These are phyloP conservation scores for Alethe diademata DNA, from an alignment of 2,113 vertebrate species.

Conservation along the genomic window DNA sequence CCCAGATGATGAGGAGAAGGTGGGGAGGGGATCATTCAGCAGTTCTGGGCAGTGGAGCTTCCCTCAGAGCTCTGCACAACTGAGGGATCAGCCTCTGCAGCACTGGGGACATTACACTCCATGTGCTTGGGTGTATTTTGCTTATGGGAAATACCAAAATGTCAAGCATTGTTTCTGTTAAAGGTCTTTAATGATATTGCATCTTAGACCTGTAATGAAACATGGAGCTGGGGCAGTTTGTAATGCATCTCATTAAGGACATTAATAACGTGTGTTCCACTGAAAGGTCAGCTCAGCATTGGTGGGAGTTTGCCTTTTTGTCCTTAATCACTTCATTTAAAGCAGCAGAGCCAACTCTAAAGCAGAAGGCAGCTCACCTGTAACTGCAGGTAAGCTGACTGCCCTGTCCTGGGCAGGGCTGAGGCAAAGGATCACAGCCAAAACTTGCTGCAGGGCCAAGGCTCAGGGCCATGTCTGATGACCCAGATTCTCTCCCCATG, in stretches of 20 bases:
- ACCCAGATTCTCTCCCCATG: not conserved
- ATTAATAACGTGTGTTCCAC: slow-evolving; percentile 75
- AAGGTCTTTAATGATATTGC: slow-evolving; percentile 80
- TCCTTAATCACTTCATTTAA: slow-evolving; percentile 71
- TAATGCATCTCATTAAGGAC: slow-evolving; percentile 83
- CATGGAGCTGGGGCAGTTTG: slow-evolving; percentile 69
- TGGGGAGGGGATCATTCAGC: not conserved
- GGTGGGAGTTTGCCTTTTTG: slow-evolving; percentile 63
- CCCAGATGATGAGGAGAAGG: not conserved
- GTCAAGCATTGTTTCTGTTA: slow-evolving; percentile 82
- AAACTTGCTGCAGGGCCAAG: not conserved
- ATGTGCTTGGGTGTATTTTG: slow-evolving; percentile 59
- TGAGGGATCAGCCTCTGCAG: slow-evolving; percentile 12
- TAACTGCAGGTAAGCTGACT: not conserved
- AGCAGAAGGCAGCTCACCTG: not conserved
- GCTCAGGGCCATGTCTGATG: not conserved
- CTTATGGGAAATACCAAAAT: slow-evolving; percentile 82
- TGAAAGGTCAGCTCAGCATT: slow-evolving; percentile 79
- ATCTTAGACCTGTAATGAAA: slow-evolving; percentile 80
- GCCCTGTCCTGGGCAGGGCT: not conserved
- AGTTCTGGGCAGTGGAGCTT: not conserved
- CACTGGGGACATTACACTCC: slow-evolving; percentile 12
- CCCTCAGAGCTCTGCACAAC: not conserved
- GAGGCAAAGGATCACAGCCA: fast-evolving
- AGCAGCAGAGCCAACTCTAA: slow-evolving; percentile 37